Evolutionary conservation across 2,888 invertebrate genomes (phyloP).

Genomic region (Azorinus chamasolen): DNA sequence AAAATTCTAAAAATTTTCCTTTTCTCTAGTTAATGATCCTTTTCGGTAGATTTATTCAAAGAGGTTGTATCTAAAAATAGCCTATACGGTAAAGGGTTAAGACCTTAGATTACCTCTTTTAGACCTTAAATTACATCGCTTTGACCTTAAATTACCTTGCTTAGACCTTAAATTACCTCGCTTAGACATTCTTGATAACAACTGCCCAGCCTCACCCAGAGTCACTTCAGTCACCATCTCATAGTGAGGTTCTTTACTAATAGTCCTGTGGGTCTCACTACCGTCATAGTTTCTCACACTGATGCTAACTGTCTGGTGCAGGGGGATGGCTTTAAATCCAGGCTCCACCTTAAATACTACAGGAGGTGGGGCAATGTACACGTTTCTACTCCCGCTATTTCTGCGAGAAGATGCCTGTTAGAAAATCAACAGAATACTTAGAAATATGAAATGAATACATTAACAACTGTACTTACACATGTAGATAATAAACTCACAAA

Average conservation of each 20-base stretch:
- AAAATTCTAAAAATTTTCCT: no score
- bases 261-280: conserved; percentile 79
- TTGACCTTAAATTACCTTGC: conserved; percentile 66
- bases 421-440: not conserved
- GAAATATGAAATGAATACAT: conserved; percentile 8
- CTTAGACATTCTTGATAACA: conserved; percentile 59
- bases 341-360: conserved; percentile 82
- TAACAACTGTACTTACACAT: no score
- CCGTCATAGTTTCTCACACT: conserved; percentile 84
- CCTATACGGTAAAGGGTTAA: no score
- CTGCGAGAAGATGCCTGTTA: conserved; percentile 39
- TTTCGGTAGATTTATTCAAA: no score
- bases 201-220: conserved; percentile 67
- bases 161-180: conserved; percentile 66
- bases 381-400: conserved; percentile 58
- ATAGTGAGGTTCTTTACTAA: conserved; percentile 74
- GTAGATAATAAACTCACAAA: no score
- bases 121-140: no score
- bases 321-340: conserved; percentile 78
- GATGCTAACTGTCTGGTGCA: conserved; percentile 77
- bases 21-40: no score
- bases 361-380: conserved; percentile 75
- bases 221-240: conserved; percentile 78
- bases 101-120: no score
- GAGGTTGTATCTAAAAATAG: no score